Percentiles rank a stretch among this genome's conserved stretches.
Evolutionary conservation across 2,113 vertebrate genomes (phyloP).

Genomic region (Labeo catla): DNA sequence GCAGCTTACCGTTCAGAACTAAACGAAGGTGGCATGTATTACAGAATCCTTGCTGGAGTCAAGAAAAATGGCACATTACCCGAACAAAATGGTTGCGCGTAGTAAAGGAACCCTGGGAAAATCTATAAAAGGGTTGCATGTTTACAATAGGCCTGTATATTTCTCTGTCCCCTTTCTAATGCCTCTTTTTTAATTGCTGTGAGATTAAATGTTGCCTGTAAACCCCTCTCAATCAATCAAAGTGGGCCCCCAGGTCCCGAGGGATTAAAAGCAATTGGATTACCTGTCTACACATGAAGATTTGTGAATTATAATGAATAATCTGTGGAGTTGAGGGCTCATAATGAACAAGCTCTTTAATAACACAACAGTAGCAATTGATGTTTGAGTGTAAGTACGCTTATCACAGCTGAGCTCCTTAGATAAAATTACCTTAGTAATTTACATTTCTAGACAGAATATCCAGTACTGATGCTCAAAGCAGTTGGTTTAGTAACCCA

Average conservation of each 20-base stretch:
- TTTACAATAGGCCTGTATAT: slow-evolving; percentile 58
- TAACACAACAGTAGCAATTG: not conserved
- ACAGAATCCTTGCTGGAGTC: slow-evolving; percentile 2
- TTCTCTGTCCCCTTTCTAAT: slow-evolving; percentile 50
- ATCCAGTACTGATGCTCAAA: not conserved
- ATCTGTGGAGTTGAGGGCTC: not conserved
- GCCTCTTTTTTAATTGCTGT: slow-evolving; percentile 53
- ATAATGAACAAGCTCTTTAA: not conserved
- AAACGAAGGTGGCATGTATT: not conserved
- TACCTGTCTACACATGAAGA: not conserved
- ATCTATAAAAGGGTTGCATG: slow-evolving; percentile 53
- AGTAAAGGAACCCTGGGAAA: slow-evolving; percentile 64
- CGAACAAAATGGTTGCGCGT: slow-evolving; percentile 9
- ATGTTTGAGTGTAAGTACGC: not conserved
- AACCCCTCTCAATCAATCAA: slow-evolving; percentile 35
- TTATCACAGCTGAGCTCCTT: not conserved
- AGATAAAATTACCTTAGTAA: not conserved
- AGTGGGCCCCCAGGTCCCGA: not conserved
- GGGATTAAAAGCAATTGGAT: not conserved
- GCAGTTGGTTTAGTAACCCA: slow-evolving; percentile 3
- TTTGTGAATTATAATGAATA: slow-evolving; percentile 1
- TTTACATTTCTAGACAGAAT: not conserved
- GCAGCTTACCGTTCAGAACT: not conserved
- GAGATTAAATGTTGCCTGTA: slow-evolving; percentile 54
- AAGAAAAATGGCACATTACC: slow-evolving; percentile 35